These are phyloP conservation scores for Otolemur crassicaudatus DNA, from an alignment of 2,797 vertebrate genomes.

Conservation along the genomic window DNA sequence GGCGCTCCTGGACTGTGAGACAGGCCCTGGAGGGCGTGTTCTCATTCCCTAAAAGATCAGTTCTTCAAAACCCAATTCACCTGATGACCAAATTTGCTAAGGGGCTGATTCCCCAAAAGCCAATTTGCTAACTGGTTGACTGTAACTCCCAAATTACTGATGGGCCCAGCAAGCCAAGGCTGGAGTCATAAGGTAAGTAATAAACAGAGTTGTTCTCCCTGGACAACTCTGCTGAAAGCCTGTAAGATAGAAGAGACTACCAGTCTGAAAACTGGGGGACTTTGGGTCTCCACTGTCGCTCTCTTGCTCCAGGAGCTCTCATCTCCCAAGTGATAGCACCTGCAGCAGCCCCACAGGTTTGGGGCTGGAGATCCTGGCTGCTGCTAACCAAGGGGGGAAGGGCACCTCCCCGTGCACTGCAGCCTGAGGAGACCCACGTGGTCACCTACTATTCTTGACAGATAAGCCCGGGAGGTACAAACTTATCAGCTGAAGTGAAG, in stretches of 20 bases:
- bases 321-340: neutral
- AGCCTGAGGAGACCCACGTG: neutral
- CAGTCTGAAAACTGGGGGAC: neutral
- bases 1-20: neutral
- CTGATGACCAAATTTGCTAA: neutral
- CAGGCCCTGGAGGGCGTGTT: neutral
- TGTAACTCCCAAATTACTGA: neutral
- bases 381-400: neutral
- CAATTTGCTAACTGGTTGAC: neutral
- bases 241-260: neutral
- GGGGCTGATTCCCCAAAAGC: neutral
- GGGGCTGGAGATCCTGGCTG: neutral
- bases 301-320: neutral
- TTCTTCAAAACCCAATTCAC: conserved; percentile 20
- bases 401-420: neutral
- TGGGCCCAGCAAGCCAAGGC: neutral
- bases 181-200: neutral
- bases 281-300: neutral
- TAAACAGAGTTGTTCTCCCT: neutral
- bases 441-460: neutral
- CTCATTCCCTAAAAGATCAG: neutral
- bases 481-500: neutral
- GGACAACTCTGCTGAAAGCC: neutral
- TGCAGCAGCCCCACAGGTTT: neutral
- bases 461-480: neutral